Evolutionary conservation across 2,888 invertebrate species (phyloP).

Genomic region (Mechanitis messenoides): DNA sequence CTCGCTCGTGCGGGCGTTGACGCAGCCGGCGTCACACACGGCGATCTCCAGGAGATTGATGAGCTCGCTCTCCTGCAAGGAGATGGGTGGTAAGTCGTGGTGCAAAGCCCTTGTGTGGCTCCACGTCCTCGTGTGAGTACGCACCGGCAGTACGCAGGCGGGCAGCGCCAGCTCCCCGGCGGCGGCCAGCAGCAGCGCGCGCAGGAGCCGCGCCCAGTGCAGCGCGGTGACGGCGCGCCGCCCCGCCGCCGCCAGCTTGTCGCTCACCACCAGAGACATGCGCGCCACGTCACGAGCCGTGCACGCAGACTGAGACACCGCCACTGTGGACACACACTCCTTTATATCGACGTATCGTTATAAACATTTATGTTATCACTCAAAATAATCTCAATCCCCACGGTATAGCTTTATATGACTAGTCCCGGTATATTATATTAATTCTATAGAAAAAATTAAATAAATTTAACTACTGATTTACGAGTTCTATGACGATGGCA

Average conservation of each 20-base stretch:
- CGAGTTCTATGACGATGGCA: no score
- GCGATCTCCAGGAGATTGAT: constrained; percentile 84
- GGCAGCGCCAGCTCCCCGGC: constrained; percentile 25
- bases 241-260: constrained; percentile 81
- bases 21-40: constrained; percentile 84
- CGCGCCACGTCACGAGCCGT: constrained; percentile 89
- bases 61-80: constrained; percentile 76
- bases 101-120: neutral
- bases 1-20: constrained; percentile 83
- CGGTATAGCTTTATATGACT: no score
- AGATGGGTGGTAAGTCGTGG: no score
- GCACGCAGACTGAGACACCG: constrained; percentile 85
- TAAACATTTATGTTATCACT: no score
- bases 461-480: no score
- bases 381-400: no score
- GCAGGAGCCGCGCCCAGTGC: constrained; percentile 82
- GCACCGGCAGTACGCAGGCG: constrained; percentile 27
- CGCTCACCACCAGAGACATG: constrained; percentile 88
- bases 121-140: neutral
- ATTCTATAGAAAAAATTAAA: no score
- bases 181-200: constrained; percentile 75
- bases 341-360: neutral
- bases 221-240: constrained; percentile 79
- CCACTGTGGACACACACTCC: constrained; percentile 43
- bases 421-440: no score